These are phyloP conservation scores for Myotis yumanensis DNA, from an alignment of 2,113 vertebrate species.

Conservation along the genomic window DNA sequence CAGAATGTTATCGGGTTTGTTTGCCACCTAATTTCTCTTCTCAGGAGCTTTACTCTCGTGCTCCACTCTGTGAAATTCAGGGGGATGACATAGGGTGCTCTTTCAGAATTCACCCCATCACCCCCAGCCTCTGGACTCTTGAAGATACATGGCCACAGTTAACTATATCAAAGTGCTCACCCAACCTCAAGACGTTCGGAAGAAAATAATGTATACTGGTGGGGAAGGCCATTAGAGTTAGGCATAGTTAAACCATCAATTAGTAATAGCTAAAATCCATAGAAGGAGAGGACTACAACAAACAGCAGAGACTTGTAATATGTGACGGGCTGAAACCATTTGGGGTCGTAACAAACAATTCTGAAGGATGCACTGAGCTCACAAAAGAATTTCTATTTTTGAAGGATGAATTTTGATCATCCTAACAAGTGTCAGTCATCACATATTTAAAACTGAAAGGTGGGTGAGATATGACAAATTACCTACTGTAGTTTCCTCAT, in stretches of 20 bases:
- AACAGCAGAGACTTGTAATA: neutral
- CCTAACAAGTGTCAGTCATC: neutral
- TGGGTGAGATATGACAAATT: neutral
- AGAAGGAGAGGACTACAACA: neutral
- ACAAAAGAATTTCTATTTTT: neutral
- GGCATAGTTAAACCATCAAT: neutral
- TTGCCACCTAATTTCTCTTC: neutral
- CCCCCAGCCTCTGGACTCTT: neutral
- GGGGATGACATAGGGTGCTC: neutral
- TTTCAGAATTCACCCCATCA: neutral
- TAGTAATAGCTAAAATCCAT: neutral
- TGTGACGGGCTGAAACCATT: neutral
- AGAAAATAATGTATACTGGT: constrained; percentile 11
- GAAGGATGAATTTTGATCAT: neutral
- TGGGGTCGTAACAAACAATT: neutral
- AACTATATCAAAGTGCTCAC: neutral
- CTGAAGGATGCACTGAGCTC: neutral
- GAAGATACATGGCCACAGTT: neutral
- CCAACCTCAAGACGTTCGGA: neutral
- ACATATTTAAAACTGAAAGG: neutral
- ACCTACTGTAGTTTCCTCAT: neutral
- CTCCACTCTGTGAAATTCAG: neutral
- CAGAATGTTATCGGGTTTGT: neutral
- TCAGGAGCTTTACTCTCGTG: neutral
- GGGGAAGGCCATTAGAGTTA: neutral